A percentile compares a stretch with the other conserved stretches of the same genome.
phyloP scores from a whole-genome alignment of 2,797 vertebrate species.

The Crax fasciolata region DNA sequence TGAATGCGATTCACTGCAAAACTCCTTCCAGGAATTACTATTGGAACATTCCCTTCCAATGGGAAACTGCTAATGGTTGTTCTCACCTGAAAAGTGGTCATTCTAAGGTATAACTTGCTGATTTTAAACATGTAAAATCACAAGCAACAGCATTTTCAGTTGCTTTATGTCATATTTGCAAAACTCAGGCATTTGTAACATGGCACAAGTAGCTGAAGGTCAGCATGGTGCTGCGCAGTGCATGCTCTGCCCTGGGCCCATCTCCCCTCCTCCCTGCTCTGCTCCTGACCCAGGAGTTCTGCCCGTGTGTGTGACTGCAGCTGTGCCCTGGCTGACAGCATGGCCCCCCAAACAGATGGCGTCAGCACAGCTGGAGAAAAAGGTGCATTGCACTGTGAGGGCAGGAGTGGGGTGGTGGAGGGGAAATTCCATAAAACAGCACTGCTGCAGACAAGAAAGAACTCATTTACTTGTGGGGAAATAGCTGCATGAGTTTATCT shows the following conservation, averaged over 20 bases:
- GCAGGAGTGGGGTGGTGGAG: neutral
- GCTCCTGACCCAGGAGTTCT: neutral
- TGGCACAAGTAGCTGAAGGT: neutral
- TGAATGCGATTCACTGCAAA: neutral
- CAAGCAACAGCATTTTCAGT: neutral
- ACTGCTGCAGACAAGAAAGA: neutral
- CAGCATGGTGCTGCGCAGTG: neutral
- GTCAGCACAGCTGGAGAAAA: neutral
- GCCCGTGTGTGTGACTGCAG: neutral
- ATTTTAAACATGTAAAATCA: neutral
- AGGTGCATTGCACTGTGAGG: neutral
- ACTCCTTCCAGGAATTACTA: neutral
- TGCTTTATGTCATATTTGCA: neutral
- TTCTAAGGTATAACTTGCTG: neutral
- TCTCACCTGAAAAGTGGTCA: neutral
- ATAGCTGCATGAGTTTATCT: neutral
- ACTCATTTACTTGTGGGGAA: neutral
- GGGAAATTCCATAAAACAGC: neutral
- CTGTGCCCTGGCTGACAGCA: neutral
- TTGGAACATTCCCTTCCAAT: neutral
- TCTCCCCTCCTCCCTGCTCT: neutral
- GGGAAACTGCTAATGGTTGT: neutral
- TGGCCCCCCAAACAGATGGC: neutral
- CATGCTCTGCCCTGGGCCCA: neutral
- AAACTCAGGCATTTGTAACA: neutral